Evolutionary conservation across 2,113 vertebrate genomes (phyloP), one percentile per base, ranked within the genome.

Genomic region (Prionailurus bengalensis): DNA sequence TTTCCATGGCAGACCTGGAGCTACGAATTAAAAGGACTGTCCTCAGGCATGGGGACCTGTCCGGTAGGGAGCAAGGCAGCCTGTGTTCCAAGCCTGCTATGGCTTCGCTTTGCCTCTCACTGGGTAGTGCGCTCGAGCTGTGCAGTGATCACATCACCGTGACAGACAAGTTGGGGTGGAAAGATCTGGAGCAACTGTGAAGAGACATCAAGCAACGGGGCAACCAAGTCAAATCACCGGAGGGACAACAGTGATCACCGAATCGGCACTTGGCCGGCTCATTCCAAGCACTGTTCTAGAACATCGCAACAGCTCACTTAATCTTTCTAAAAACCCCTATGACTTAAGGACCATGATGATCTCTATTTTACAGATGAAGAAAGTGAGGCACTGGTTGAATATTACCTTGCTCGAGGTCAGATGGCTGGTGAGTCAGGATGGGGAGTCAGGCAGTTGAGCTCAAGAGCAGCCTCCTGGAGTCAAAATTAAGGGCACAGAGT

Each of bases 91-190:
- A 70, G 48, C 33, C 66, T 21, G 11, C 5, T 4, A 27, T 55
- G 89, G 61, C 80, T 95, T 73, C 51, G 53, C 33, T 36, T 76
- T 53, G 94, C 48, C 36, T 10, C 10, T 19, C n/a, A 31, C 25
- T 0, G 21, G 63, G n/a, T 19, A 1, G 10, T 27, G 4, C 17
- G 48, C 42, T 1, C 17, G 58, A 68, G 15, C 76, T 21, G 17
- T 27, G 13, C 33, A 23, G 29, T 51, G 42, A 61, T 65, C 36
- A 19, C 17, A 0, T 33, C n/a, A 6, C 51, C 1, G 0, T 2
- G 73, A 76, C 0, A 14, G 92, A 80, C 4, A 4, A 11, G 68
- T 4, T 3, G 27, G 39, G 48, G 58, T 27, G 12, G 80, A 65
- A 55, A 91, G 19, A 66, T 21, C 55, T 51, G 66, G 15, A 82